A percentile compares a stretch with the other conserved stretches of the same genome.
Evolutionary conservation across 2,888 invertebrate genomes (phyloP).

Genomic region (Cantharis lateralis): DNA sequence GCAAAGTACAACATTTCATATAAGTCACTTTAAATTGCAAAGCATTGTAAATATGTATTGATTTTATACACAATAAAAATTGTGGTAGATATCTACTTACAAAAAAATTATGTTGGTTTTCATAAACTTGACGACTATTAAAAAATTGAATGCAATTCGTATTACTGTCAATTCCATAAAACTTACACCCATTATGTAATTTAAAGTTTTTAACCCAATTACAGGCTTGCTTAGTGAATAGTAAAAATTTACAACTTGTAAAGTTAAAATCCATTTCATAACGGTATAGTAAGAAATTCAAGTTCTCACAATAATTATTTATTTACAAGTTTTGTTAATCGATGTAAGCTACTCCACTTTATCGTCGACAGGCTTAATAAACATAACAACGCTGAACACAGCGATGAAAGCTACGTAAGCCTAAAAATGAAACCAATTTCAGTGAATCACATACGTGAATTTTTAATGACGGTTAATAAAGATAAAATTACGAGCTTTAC

Average conservation of each 20-base stretch:
- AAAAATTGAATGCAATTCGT: no score
- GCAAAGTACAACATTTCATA: no score
- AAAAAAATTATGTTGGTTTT: no score
- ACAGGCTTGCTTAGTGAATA: neutral
- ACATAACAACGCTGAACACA: neutral
- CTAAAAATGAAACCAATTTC: neutral
- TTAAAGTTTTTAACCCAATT: neutral
- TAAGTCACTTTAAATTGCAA: no score
- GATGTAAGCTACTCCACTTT: slow-evolving; percentile 12
- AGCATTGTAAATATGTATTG: no score
- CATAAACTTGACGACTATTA: no score
- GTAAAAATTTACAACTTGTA: neutral
- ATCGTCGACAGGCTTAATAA: neutral
- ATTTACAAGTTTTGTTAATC: slow-evolving; percentile 20
- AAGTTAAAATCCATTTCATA: neutral
- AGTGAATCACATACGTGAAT: neutral
- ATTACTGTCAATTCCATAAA: no score
- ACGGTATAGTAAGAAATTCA: slow-evolving; percentile 5
- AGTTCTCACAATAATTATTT: slow-evolving; percentile 26
- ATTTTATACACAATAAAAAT: no score
- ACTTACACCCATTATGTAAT: neutral
- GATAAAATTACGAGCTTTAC: neutral
- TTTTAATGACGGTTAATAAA: neutral
- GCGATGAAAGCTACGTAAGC: neutral
- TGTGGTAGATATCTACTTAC: no score